Conservation (phyloP, 1,140 invertebrate genomes). For the Euura saliciscinereae region DNA sequence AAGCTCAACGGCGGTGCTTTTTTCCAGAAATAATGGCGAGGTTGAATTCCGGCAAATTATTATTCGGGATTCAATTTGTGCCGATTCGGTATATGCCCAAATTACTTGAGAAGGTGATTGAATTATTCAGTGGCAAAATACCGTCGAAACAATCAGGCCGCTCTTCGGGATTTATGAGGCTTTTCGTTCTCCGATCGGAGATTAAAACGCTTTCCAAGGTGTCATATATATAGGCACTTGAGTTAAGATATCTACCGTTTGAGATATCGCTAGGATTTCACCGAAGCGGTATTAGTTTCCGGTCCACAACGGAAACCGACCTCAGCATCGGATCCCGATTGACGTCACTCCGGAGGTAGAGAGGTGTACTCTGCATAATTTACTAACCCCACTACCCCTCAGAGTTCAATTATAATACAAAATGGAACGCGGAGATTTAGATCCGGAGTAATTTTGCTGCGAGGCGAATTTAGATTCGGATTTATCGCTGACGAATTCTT, state of each 20-base stretch:
- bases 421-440: too few species aligned
- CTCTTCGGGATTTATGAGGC: background rate
- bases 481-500: too few species aligned
- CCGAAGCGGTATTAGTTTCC: background rate
- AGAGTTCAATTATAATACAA: background rate
- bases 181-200: background rate
- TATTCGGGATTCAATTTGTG: too few species aligned
- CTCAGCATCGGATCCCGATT: background rate
- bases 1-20: too few species aligned
- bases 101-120: too few species aligned
- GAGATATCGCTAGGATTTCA: background rate
- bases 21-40: too few species aligned
- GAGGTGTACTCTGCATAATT: background rate
- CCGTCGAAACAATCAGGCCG: background rate
- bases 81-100: too few species aligned
- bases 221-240: background rate
- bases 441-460: too few species aligned
- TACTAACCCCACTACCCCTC: background rate
- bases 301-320: background rate
- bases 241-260: background rate
- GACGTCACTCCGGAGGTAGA: background rate
- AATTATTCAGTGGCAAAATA: background rate
- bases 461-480: too few species aligned
- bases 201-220: background rate
- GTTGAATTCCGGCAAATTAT: too few species aligned